These are phyloP conservation scores for Polypterus senegalus DNA, from an alignment of 2,113 vertebrate genomes.

Conservation along the genomic window DNA sequence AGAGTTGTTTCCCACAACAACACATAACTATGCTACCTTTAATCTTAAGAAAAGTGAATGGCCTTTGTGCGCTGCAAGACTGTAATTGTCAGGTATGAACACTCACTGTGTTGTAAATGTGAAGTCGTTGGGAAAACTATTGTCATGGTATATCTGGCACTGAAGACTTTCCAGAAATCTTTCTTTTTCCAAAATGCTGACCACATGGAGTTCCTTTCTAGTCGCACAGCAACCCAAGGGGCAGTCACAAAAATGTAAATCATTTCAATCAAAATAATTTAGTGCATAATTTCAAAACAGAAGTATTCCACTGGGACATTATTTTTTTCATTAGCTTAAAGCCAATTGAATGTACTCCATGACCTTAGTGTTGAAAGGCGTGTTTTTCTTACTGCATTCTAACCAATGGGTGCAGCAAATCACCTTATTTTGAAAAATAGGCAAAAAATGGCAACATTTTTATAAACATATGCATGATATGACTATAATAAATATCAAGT, in stretches of 20 bases:
- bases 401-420: no score
- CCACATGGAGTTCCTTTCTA: conserved; percentile 1
- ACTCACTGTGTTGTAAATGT: conserved; percentile 8
- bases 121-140: conserved; percentile 9
- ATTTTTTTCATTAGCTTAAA: no score
- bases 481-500: no score
- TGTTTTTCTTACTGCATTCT: no score
- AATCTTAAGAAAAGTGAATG: neutral
- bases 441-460: no score
- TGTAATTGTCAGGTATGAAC: conserved; percentile 11
- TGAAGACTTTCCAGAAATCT: conserved; percentile 1
- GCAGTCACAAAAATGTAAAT: conserved; percentile 8
- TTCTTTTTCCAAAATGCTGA: conserved; percentile 12
- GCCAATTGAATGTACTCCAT: no score
- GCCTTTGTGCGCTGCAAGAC: conserved; percentile 2
- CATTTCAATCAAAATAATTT: conserved; percentile 1
- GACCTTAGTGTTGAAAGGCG: no score
- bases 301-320: neutral
- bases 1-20: conserved; percentile 11
- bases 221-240: conserved; percentile 11
- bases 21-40: conserved; percentile 8
- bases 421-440: no score
- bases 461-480: no score
- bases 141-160: conserved; percentile 12
- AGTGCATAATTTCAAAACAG: neutral